A percentile compares a stretch with the other conserved stretches of the same genome.
phyloP scores from a whole-genome alignment of 2,113 vertebrate species.

The Herpetotheres cachinnans region DNA sequence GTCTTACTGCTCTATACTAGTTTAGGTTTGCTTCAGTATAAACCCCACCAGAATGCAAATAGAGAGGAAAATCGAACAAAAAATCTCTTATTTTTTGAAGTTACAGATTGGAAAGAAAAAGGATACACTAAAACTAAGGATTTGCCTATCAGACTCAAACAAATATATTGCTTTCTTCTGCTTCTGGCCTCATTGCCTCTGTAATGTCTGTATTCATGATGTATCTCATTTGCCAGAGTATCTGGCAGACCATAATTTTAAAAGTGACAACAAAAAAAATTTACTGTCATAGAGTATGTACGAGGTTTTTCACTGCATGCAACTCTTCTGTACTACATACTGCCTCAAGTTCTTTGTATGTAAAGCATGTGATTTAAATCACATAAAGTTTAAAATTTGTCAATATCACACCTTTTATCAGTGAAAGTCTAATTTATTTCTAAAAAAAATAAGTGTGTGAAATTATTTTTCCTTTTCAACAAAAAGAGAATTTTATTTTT shows the following conservation, averaged over 20 bases:
- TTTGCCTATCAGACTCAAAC: background rate
- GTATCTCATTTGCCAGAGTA: background rate
- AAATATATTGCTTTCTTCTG: background rate
- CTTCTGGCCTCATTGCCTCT: background rate
- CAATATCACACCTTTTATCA: background rate
- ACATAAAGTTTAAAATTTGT: background rate
- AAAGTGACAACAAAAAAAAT: background rate
- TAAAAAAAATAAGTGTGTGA: background rate
- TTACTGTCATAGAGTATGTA: too few relatives aligned
- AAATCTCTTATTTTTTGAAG: background rate
- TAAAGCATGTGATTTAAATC: background rate
- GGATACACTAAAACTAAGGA: too few relatives aligned
- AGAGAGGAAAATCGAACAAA: background rate
- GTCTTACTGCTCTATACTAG: background rate
- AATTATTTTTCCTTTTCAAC: background rate
- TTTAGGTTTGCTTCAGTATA: background rate
- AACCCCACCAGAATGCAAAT: background rate
- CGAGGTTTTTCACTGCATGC: background rate
- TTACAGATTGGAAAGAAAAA: background rate
- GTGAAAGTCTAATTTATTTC: background rate
- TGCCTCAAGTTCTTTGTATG: background rate
- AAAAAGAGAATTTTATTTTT: too few relatives aligned
- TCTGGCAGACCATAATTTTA: background rate
- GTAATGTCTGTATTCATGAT: background rate
- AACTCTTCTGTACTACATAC: background rate